Conservation (phyloP, 2,888 invertebrate species). For the Epinotia bilunana region DNA sequence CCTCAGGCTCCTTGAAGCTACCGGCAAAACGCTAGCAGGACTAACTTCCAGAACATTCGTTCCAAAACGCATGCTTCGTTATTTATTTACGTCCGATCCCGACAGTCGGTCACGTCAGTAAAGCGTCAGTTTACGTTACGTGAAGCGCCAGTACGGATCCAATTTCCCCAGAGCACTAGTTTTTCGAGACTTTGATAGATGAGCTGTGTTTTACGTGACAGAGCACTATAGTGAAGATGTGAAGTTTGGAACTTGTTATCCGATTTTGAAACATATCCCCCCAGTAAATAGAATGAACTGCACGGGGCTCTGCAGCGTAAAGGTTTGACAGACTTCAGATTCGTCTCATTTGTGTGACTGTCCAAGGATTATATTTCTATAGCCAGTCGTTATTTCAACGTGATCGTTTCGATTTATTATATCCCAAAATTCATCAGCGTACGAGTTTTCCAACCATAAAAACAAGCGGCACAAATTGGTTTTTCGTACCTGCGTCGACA, state of each 20-base stretch:
- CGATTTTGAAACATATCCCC: too few species aligned
- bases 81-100: constrained; percentile 11
- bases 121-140: not conserved
- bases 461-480: constrained; percentile 21
- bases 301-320: too few species aligned
- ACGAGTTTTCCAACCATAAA: not conserved
- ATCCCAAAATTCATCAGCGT: not conserved
- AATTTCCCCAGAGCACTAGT: constrained; percentile 35
- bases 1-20: too few species aligned
- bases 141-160: not conserved
- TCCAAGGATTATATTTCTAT: too few species aligned
- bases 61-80: not conserved
- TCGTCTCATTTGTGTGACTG: too few species aligned
- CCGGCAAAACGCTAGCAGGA: too few species aligned
- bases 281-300: too few species aligned
- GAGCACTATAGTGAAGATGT: not conserved
- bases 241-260: too few species aligned
- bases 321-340: too few species aligned
- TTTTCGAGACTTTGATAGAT: constrained; percentile 28
- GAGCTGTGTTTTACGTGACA: not conserved
- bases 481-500: not conserved
- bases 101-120: constrained; percentile 8
- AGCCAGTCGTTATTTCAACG: too few species aligned
- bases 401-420: not conserved
- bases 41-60: not conserved